Evolutionary conservation across 2,113 vertebrate species (phyloP).

Genomic region (Dromas ardeola): DNA sequence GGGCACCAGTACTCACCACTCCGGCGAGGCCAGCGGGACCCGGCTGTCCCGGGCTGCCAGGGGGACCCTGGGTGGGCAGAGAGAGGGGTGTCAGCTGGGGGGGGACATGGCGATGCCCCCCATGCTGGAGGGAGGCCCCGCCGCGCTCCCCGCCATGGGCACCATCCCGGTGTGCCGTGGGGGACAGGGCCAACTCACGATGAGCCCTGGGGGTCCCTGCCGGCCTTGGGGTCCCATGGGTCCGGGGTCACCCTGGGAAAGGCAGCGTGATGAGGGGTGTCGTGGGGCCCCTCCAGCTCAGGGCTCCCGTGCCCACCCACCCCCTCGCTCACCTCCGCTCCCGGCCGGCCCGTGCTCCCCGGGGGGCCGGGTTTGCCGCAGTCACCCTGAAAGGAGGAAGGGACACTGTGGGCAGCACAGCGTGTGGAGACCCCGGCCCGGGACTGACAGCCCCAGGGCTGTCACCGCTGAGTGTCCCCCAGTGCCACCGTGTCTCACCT

Average conservation of each 20-base stretch:
- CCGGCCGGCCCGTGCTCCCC: constrained; percentile 81
- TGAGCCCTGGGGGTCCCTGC: constrained; percentile 87
- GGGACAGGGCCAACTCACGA: constrained; percentile 74
- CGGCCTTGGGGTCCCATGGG: constrained; percentile 87
- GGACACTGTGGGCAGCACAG: fast-evolving
- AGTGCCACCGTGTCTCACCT: constrained; percentile 54
- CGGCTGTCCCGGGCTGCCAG: constrained; percentile 84
- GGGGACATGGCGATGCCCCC: background rate
- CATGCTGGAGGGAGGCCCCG: fast-evolving
- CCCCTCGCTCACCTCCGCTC: constrained; percentile 80
- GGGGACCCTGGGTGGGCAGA: constrained; percentile 79
- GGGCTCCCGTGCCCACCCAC: fast-evolving
- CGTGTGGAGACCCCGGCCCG: fast-evolving
- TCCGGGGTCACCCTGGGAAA: constrained; percentile 88
- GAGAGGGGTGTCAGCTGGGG: background rate
- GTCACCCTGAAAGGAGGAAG: constrained; percentile 82
- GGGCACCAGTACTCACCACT: constrained; percentile 75
- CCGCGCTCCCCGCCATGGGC: background rate
- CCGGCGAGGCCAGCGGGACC: constrained; percentile 86
- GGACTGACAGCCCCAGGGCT: fast-evolving
- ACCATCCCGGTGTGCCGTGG: fast-evolving
- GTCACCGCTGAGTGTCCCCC: background rate
- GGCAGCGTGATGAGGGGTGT: background rate
- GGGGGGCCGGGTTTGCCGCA: constrained; percentile 85
- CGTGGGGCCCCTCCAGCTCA: fast-evolving